These are phyloP conservation scores for Cyclargus thomasi DNA, from an alignment of 1,140 invertebrate species.

Conservation along the genomic window DNA sequence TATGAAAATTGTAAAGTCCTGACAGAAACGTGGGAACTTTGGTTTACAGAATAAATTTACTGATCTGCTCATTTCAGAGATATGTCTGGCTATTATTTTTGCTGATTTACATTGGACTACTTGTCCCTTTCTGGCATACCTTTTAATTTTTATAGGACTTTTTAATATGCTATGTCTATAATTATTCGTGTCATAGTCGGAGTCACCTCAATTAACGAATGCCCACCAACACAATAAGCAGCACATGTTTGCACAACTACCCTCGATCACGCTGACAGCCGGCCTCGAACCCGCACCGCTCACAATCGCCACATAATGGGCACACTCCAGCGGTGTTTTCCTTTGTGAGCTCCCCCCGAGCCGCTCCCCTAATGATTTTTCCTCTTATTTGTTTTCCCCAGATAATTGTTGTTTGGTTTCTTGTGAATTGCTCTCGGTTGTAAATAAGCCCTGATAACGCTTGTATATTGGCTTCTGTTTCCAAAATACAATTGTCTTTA, in stretches of 20 bases:
- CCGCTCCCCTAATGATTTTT: conserved; percentile 65
- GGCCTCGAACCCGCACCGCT: conserved; percentile 51
- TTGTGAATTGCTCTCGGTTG: conserved; percentile 59
- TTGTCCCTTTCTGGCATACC: too few relatives aligned
- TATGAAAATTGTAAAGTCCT: neutral
- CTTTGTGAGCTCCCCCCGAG: conserved; percentile 59
- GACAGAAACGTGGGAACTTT: too few relatives aligned
- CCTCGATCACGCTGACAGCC: conserved; percentile 37
- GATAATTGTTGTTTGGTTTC: conserved; percentile 70
- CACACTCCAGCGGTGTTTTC: conserved; percentile 52
- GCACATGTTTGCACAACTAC: conserved; percentile 12
- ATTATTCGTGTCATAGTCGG: neutral
- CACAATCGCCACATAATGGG: conserved; percentile 50
- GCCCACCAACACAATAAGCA: neutral
- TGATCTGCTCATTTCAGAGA: neutral
- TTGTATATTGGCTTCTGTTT: conserved; percentile 32
- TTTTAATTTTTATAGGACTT: neutral
- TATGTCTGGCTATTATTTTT: neutral
- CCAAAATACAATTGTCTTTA: conserved; percentile 14
- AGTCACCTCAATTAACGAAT: neutral
- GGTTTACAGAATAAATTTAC: too few relatives aligned
- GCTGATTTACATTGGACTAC: neutral
- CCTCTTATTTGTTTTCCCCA: conserved; percentile 69
- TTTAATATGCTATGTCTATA: neutral
- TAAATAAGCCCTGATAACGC: conserved; percentile 44